Base-by-base conservation (phyloP, 1,140 invertebrate species). In the Lordiphosa clarofinis region DNA sequence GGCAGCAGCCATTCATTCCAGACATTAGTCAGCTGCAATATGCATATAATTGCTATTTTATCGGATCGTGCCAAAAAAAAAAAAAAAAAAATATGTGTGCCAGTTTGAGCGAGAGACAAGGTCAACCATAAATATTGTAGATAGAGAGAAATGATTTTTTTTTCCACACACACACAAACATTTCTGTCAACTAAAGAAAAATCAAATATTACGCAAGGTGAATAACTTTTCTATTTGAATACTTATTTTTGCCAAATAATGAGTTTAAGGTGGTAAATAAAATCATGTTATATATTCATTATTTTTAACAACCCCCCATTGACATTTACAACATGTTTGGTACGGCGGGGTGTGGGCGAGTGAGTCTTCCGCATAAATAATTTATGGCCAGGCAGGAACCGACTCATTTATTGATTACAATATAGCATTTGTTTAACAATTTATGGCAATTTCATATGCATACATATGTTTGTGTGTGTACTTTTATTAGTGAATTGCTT, bases 371-470 rank as follows among this genome's bases (percentile, higher is more conserved):
- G 74, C 74, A 81, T 81, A 59, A 62, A 79, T 79, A 56, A 79
- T 79, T 73, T 44, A 78, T 40, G 61, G 40, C 24, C 37, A 56
- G 38, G 53, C 49, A 39, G 59, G 35, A 36, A 37, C 31, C 54
- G 38, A 40, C 64, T 78, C 72, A 74, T 69, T 82, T 81, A 81
- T 81, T 81, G 71, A 81, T 81, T 82, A 71, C 75, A 71, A 61
- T 74, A 81, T 74, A 81, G 74, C 75, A 79, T 79, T 79, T 79
- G 75, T 81, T 81, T 72, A 82, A 81, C 71, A 82, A 81, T 82
- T 81, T 82, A 79, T 79, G 68, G 75, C 60, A 48, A 68, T 67
- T 38, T 35, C 49, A 57, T 58, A 63, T 67, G 47, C 58, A 61
- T 42, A 56, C 33, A 53, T 44, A 56, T 50, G 59, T 54, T 28